Percentiles rank a stretch among this genome's conserved stretches.
phyloP scores from a whole-genome alignment of 53 echinoderm and acorn worm genomes.

The Echinometra lucunter region DNA sequence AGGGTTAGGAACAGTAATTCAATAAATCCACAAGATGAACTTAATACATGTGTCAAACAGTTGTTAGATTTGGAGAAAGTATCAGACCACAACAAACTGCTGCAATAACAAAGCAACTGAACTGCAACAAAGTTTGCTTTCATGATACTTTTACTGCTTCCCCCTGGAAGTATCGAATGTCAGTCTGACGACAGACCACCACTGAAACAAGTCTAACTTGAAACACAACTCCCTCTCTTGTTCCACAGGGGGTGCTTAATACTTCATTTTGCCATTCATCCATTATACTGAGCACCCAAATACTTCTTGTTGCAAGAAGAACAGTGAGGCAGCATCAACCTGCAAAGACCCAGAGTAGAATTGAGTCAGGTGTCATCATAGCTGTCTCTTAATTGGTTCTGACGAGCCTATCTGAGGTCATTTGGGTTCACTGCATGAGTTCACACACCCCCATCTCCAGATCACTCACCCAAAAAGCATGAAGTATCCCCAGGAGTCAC shows the following conservation, averaged over 20 bases:
- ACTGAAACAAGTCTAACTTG: conserved; percentile 49
- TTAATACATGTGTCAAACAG: neutral
- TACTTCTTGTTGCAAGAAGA: neutral
- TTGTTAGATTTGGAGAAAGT: neutral
- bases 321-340: neutral
- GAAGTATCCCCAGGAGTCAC: conserved; percentile 25
- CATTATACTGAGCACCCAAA: conserved; percentile 40
- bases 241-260: conserved; percentile 39
- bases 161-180: conserved; percentile 61
- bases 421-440: conserved; percentile 47
- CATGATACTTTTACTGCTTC: conserved; percentile 16
- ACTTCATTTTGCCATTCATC: conserved; percentile 57
- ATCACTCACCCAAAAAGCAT: conserved; percentile 14
- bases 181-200: conserved; percentile 26
- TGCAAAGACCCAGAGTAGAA: neutral
- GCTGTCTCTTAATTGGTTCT: conserved; percentile 53
- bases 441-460: conserved; percentile 57
- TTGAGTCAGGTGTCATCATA: conserved; percentile 55
- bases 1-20: neutral
- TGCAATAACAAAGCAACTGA: conserved; percentile 53
- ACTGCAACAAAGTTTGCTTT: conserved; percentile 60
- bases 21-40: neutral
- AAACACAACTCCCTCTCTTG: conserved; percentile 9
- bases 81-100: conserved; percentile 1
- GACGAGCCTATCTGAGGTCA: conserved; percentile 57